These are phyloP conservation scores for Leptopilina syphax DNA, from an alignment of 2,888 invertebrate genomes.

Conservation along the genomic window DNA sequence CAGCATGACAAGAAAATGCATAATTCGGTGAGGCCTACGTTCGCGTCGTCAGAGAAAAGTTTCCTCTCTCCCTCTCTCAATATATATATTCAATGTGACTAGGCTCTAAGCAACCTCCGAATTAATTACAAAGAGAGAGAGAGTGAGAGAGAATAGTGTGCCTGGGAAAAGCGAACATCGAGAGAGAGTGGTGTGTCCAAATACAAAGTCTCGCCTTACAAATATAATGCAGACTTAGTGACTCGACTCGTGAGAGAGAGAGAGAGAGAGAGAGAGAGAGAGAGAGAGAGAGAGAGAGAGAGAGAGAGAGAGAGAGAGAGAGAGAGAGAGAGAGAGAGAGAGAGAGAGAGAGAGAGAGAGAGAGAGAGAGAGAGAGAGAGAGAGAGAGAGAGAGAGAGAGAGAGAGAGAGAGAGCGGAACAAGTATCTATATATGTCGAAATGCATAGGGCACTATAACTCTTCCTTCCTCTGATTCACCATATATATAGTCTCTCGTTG, in stretches of 20 bases:
- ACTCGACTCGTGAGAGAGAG: neutral
- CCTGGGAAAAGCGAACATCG: neutral
- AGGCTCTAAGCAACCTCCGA: constrained; percentile 64
- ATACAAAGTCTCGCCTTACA: constrained; percentile 18
- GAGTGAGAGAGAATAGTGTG: constrained; percentile 28
- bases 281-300: neutral
- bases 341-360: neutral
- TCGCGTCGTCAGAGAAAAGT: constrained; percentile 44
- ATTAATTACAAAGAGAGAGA: constrained; percentile 65
- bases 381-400: neutral
- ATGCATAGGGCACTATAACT: constrained; percentile 10
- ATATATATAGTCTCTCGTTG: neutral
- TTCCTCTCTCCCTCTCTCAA: constrained; percentile 46
- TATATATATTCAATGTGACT: constrained; percentile 45
- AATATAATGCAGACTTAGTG: constrained; percentile 27
- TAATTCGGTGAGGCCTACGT: constrained; percentile 67
- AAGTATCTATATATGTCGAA: constrained; percentile 27
- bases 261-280: constrained; percentile 22
- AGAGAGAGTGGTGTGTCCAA: constrained; percentile 3
- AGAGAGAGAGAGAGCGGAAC: constrained; percentile 3
- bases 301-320: constrained; percentile 4
- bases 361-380: no score
- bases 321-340: neutral
- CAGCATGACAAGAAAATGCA: constrained; percentile 75
- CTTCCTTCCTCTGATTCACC: constrained; percentile 24